These are phyloP conservation scores for Scyliorhinus canicula DNA, from an alignment of 2,797 vertebrate species.

Conservation along the genomic window DNA sequence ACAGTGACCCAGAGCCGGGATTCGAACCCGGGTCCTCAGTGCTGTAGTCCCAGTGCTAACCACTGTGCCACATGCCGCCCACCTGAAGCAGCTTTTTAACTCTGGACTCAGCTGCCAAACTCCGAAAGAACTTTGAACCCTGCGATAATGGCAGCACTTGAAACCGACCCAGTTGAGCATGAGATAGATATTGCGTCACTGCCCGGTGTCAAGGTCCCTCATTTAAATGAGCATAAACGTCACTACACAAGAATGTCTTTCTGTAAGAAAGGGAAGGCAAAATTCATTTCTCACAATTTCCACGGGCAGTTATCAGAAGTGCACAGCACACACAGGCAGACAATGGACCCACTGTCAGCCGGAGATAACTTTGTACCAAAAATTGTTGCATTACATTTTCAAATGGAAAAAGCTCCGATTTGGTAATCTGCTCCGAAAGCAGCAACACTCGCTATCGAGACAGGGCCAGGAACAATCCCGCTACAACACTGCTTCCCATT, in stretches of 20 bases:
- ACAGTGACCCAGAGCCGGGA: too few species aligned
- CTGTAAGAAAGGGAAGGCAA: neutral
- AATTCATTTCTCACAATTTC: neutral
- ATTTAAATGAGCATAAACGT: neutral
- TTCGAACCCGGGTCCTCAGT: too few species aligned
- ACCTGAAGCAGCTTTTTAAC: too few species aligned
- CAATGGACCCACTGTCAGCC: neutral
- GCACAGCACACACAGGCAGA: neutral
- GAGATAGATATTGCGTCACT: neutral
- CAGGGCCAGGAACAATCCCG: too few species aligned
- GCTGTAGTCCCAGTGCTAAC: too few species aligned
- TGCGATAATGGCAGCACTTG: neutral
- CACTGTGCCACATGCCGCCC: too few species aligned
- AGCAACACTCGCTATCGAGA: neutral
- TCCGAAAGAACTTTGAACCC: neutral
- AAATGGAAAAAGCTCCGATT: neutral
- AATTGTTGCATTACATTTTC: neutral
- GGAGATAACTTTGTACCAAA: neutral
- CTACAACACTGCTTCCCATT: neutral
- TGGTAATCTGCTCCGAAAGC: neutral
- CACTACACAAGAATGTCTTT: neutral
- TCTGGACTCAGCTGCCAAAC: neutral
- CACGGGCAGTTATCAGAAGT: neutral
- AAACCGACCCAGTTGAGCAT: neutral
- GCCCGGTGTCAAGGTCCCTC: neutral